Percentiles rank a stretch among this genome's conserved stretches.
phyloP scores from a whole-genome alignment of 2,888 invertebrate species.

The Gisinianus flammeolus region DNA sequence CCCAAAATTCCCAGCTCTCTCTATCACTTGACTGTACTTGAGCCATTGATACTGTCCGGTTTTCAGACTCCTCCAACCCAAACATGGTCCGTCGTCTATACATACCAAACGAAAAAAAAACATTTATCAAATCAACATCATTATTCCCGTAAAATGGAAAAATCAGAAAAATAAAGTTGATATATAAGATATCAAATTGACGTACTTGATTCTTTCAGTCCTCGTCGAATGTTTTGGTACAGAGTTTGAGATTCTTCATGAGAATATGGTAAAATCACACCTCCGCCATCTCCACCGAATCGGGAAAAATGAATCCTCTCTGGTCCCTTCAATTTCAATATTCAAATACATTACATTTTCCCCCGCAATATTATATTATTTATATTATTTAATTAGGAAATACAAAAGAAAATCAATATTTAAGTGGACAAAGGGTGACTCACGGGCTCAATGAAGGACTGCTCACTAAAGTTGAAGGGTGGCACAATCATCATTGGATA shows the following conservation, averaged over 20 bases:
- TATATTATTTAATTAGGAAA: too few relatives aligned
- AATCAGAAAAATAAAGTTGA: background rate
- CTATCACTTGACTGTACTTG: background rate
- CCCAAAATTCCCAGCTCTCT: background rate
- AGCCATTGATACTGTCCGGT: background rate
- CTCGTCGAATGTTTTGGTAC: background rate
- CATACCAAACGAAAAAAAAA: background rate
- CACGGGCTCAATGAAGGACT: background rate
- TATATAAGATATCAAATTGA: background rate
- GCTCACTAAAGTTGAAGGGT: background rate
- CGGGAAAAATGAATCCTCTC: background rate
- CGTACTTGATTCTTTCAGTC: background rate
- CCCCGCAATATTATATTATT: background rate
- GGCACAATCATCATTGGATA: too few relatives aligned
- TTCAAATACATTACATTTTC: background rate
- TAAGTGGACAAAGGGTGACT: background rate
- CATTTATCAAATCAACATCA: background rate
- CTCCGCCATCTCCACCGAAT: background rate
- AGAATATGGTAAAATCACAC: background rate
- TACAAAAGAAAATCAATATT: background rate
- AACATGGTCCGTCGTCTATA: background rate
- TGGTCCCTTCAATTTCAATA: background rate
- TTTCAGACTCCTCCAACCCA: background rate
- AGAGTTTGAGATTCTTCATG: background rate
- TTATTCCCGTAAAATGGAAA: background rate